A percentile compares a stretch with the other conserved stretches of the same genome.
Evolutionary conservation across 2,888 invertebrate species (phyloP).

Genomic region (Drosophila lutescens): DNA sequence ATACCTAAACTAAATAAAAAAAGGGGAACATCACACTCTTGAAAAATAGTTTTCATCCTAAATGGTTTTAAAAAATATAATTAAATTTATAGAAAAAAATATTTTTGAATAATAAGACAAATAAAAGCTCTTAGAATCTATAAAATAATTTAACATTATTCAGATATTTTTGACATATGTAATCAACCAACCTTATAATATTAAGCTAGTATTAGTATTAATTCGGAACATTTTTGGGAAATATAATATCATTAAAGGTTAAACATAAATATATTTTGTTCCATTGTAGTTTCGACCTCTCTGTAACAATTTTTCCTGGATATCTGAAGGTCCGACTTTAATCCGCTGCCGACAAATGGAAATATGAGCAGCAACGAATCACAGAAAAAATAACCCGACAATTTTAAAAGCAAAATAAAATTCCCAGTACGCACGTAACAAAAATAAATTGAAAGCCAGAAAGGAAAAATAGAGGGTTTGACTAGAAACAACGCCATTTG

Average conservation of each 20-base stretch:
- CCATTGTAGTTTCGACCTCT: conserved; percentile 14
- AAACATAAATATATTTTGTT: not conserved
- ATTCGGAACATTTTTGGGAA: too few species aligned
- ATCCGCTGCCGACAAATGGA: conserved; percentile 62
- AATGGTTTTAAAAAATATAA: too few species aligned
- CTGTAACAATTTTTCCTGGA: conserved; percentile 33
- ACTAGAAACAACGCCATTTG: conserved; percentile 13
- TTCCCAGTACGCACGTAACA: conserved; percentile 29
- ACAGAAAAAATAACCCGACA: conserved; percentile 3
- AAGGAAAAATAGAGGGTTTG: conserved; percentile 30
- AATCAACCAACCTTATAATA: too few species aligned
- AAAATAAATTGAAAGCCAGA: conserved; percentile 65
- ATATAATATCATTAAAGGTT: too few species aligned
- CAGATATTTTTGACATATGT: too few species aligned
- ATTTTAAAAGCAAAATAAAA: conserved; percentile 12
- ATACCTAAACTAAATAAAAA: not conserved
- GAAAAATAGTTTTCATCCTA: too few species aligned
- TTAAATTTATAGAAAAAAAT: not conserved
- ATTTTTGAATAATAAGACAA: not conserved
- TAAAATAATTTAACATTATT: not conserved
- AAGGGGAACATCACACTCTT: too few species aligned
- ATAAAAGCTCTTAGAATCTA: too few species aligned
- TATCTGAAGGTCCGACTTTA: conserved; percentile 51
- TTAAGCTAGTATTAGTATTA: too few species aligned
- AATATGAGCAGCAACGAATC: conserved; percentile 59